Base-by-base conservation (phyloP, 2,113 vertebrate genomes). In the Spea multiplicata region DNA sequence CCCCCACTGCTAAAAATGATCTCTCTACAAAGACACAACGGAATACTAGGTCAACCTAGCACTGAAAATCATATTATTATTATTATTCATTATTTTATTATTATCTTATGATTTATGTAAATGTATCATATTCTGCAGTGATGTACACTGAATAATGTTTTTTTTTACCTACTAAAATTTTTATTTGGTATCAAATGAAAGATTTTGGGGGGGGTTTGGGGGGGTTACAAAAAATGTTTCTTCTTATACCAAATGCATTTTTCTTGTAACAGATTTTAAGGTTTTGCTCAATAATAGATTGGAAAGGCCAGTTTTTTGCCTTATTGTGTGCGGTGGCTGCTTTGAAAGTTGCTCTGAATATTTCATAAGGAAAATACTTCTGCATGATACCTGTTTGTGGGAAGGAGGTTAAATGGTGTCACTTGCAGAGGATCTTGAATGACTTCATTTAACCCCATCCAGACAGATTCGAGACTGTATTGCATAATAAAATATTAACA, bases 301-400 rank as follows among this genome's bases (percentile, higher is more conserved):
- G 50, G 59, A 61, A 74, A 73, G 16, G 17, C 6, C 64, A 67
- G 65, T 9, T 10, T 13, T 14, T 6, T 59, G 13, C 16, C 45
- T 59, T 10, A 68, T 71, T 47, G 52, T 59, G 61, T 65, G 1
- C 55, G 44, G 13, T 61, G 57, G 13, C 59, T 70, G 68, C 68
- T 53, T 64, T 53, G 69, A 52, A 78, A 78, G 46, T 45, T 49
- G 57, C 7, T 73, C 45, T 73, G 44, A 79, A 79, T 73, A 73
- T 73, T 67, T 80, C 44, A 66, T 74, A 74, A 80, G 71, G 64
- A 80, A 80, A 80, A 73, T 79, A 68, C 50, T 80, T 80, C 67
- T 49, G 78, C 71, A 52, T 9, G 61, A 30, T 74, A 80, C 64
- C 78, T 80, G 78, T 71, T 74, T 66, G 78, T 67, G 66, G 71